These are phyloP conservation scores for Drosophila nigritarsus DNA, from an alignment of 2,888 invertebrate species.

Conservation along the genomic window DNA sequence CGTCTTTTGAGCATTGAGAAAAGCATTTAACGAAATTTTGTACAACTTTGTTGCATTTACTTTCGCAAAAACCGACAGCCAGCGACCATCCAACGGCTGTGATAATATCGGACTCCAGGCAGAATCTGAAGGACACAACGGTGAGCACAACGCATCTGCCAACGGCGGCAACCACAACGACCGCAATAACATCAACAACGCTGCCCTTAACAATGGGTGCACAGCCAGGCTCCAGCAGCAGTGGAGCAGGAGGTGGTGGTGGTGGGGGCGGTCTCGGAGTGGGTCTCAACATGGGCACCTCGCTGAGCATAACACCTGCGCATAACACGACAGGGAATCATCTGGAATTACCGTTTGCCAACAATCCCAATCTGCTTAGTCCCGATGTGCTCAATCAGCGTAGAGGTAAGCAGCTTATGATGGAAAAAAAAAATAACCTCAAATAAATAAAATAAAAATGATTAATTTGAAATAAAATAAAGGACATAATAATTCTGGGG, in stretches of 20 bases:
- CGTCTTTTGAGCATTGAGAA: slow-evolving; percentile 20
- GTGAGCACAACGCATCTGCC: slow-evolving; percentile 85
- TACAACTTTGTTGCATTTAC: slow-evolving; percentile 17
- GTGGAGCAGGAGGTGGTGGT: slow-evolving; percentile 3
- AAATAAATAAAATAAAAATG: neutral
- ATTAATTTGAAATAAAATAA: neutral
- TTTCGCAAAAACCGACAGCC: slow-evolving; percentile 65
- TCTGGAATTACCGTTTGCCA: slow-evolving; percentile 90
- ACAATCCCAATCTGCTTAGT: slow-evolving; percentile 92
- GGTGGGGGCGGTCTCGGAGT: slow-evolving; percentile 50
- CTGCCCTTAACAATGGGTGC: slow-evolving; percentile 66
- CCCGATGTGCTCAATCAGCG: slow-evolving; percentile 91
- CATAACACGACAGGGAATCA: slow-evolving; percentile 89
- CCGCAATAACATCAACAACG: slow-evolving; percentile 74
- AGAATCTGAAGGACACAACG: slow-evolving; percentile 85
- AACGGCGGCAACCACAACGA: slow-evolving; percentile 80
- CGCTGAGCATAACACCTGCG: slow-evolving; percentile 67
- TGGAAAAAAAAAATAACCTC: accelerated
- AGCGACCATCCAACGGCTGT: slow-evolving; percentile 84
- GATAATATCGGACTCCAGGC: slow-evolving; percentile 85
- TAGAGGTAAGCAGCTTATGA: slow-evolving; percentile 85
- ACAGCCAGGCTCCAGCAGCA: slow-evolving; percentile 39
- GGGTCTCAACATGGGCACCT: slow-evolving; percentile 66
- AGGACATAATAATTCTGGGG: accelerated
- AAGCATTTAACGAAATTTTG: slow-evolving; percentile 12